A percentile compares a stretch with the other conserved stretches of the same genome.
These are phyloP conservation scores for Megalops cyprinoides DNA, from an alignment of 2,797 vertebrate species.

Conservation along the genomic window DNA sequence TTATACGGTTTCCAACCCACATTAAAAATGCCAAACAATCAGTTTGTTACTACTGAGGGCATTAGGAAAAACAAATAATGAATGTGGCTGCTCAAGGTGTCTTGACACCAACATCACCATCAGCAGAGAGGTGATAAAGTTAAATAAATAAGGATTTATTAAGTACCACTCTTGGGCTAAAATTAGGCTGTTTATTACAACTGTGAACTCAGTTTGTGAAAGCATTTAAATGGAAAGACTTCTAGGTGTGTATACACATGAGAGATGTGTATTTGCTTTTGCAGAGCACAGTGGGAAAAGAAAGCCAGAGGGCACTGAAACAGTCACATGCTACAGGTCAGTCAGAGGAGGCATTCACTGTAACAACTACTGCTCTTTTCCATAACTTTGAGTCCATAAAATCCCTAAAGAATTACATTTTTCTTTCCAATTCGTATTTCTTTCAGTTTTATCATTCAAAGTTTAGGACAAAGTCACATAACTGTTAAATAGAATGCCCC, in stretches of 20 bases:
- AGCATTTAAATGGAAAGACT: background rate
- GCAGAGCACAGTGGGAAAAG: background rate
- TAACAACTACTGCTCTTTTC: background rate
- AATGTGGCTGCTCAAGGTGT: background rate
- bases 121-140: background rate
- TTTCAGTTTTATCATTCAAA: too few relatives aligned
- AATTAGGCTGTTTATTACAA: too few relatives aligned
- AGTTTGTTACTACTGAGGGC: background rate
- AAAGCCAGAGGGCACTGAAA: background rate
- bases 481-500: too few relatives aligned
- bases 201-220: too few relatives aligned
- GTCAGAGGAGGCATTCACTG: background rate
- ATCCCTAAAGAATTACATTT: too few relatives aligned
- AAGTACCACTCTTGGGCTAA: background rate
- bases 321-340: background rate
- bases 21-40: background rate
- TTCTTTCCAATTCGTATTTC: too few relatives aligned
- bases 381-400: background rate
- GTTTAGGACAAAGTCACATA: too few relatives aligned
- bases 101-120: constrained; percentile 1
- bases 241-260: background rate
- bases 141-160: background rate
- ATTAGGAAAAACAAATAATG: background rate
- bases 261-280: too few relatives aligned
- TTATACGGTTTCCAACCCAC: background rate